Conservation (phyloP, 2,113 vertebrate species). For the Sinocyclocheilus anophthalmus region DNA sequence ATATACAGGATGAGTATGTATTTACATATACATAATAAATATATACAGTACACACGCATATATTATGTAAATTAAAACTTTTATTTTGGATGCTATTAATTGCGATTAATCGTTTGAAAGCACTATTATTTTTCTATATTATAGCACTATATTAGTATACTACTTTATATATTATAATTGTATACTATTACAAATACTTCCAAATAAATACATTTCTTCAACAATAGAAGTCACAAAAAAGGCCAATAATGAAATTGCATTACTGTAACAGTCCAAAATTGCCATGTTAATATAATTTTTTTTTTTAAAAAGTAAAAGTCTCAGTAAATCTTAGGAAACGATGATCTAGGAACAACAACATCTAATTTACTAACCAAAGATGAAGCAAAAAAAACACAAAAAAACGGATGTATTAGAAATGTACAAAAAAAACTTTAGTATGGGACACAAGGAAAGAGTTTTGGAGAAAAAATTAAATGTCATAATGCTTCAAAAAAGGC, state of each 20-base stretch:
- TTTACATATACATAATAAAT: no score
- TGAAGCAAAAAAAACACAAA: no score
- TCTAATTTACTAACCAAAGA: no score
- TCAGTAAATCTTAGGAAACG: background rate
- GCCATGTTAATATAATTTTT: background rate
- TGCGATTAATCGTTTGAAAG: no score
- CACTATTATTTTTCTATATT: background rate
- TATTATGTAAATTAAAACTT: no score
- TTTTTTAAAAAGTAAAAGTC: background rate
- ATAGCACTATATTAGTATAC: background rate
- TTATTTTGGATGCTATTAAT: no score
- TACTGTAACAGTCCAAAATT: background rate
- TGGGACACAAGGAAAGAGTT: background rate
- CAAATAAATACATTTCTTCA: background rate
- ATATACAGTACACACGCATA: no score
- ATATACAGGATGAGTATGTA: no score
- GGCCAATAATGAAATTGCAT: background rate
- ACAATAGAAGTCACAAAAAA: background rate
- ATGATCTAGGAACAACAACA: background rate
- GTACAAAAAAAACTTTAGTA: no score
- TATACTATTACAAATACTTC: background rate
- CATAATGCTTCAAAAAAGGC: background rate
- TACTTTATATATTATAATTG: background rate
- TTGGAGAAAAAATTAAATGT: background rate
- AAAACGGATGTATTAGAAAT: background rate